Evolutionary conservation across 2,888 invertebrate species (phyloP).

Genomic region (Ceriagrion tenellum): DNA sequence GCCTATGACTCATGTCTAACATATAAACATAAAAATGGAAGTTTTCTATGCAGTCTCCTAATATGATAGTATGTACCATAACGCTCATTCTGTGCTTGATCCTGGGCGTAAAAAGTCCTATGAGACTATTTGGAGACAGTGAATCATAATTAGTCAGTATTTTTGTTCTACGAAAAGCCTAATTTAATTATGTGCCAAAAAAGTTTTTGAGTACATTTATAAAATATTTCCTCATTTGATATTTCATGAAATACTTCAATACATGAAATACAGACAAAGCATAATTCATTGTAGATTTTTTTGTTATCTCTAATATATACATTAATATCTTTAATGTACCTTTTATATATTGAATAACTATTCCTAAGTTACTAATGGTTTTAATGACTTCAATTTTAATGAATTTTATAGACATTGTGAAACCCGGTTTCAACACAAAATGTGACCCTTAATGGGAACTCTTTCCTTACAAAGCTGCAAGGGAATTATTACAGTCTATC

Average conservation of each 20-base stretch:
- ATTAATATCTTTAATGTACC: neutral
- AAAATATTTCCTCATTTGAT: neutral
- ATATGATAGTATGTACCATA: neutral
- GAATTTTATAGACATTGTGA: slow-evolving; percentile 1
- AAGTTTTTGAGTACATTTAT: neutral
- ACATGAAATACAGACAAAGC: neutral
- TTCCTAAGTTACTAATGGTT: neutral
- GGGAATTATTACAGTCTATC: slow-evolving; percentile 39
- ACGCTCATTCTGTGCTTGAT: neutral
- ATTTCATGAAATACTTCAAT: neutral
- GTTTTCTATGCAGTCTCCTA: too few relatives aligned
- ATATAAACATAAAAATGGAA: too few relatives aligned
- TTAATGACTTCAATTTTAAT: neutral
- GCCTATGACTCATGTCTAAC: too few relatives aligned
- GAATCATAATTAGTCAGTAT: neutral
- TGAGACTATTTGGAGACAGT: neutral
- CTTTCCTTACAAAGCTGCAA: slow-evolving; percentile 39
- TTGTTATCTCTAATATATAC: neutral
- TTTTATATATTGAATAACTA: neutral
- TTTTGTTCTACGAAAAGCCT: neutral
- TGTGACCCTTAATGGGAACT: slow-evolving; percentile 39
- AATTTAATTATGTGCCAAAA: neutral
- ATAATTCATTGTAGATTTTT: neutral
- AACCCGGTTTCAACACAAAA: slow-evolving; percentile 21
- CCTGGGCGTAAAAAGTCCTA: neutral